Base-by-base conservation (phyloP, 2,888 invertebrate species). In the Conistra vaccinii region DNA sequence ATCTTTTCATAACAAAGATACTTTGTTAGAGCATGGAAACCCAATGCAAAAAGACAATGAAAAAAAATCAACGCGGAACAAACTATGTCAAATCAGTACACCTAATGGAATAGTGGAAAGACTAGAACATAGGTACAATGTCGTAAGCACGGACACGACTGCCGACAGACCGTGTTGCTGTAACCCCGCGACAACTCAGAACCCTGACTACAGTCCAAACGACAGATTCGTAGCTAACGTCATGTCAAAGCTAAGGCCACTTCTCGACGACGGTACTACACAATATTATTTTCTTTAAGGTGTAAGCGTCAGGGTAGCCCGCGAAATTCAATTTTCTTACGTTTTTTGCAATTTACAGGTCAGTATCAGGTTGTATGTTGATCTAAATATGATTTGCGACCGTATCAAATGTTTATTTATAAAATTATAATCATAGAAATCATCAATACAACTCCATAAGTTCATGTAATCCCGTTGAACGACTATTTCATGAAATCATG, bases 121-220 rank as follows among this genome's bases (percentile, higher is more conserved):
- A 42, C 9, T 12, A 10, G 45, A 48, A 6, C 23, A 58, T 1
- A 26, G 29, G 14, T 29, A 65, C 35, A 80, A 81, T 10, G 80
- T 79, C 29, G 81, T 89, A 3, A 85, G 88, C 68, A 86, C 90
- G 20, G 94, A 94, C 42, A 94, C 94, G 1, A 90, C 91, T 3
- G 78, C 85, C 39, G 93, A 94, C 61, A 89, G 92, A 71, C 94
- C 94, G 0, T 94, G 93, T 65, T 82, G 81, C 26, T 82, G 82
- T 35, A 4, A 23, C 4, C 29, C 29, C 4, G 48, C 26, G 26
- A 26, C 35, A 20, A 39, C 39, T 26, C 35, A 35, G n/a, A 9
- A 23, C 32, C n/a, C n/a, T 0, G n/a, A 66, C 6, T 39, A 32
- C 39, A 26, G 14, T 9, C n/a, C 61, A 35, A 69, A 72, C 6